Conservation (phyloP, 2,113 vertebrate species). For the Periophthalmus modestus region DNA sequence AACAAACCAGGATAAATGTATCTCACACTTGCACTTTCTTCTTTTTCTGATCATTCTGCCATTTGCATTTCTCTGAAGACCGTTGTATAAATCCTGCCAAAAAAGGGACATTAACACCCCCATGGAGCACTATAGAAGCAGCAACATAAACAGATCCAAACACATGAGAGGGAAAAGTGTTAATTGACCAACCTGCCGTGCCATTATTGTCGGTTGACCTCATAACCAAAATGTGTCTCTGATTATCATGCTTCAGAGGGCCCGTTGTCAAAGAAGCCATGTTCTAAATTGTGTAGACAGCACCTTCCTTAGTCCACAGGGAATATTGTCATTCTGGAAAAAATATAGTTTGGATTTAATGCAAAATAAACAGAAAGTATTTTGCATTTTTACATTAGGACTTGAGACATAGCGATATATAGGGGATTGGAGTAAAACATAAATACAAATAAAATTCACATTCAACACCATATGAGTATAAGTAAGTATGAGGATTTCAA, state of each 20-base stretch:
- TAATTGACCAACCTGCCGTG: constrained; percentile 70
- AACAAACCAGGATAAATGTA: constrained; percentile 30
- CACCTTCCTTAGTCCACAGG: constrained; percentile 55
- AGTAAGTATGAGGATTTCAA: too few species aligned
- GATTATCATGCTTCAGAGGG: constrained; percentile 64
- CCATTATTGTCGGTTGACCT: constrained; percentile 72
- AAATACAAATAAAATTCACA: too few species aligned
- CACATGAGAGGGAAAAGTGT: constrained; percentile 46
- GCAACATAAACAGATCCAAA: constrained; percentile 53
- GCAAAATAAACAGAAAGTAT: constrained; percentile 41
- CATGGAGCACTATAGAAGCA: constrained; percentile 29
- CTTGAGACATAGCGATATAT: neutral
- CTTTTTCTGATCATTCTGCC: constrained; percentile 39
- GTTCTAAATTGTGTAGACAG: constrained; percentile 66
- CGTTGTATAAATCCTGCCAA: constrained; percentile 24
- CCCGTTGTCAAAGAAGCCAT: constrained; percentile 58
- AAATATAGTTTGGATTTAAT: constrained; percentile 54
- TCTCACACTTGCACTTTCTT: constrained; percentile 33
- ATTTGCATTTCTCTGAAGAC: constrained; percentile 45
- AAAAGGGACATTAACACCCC: constrained; percentile 51
- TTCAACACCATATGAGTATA: too few species aligned
- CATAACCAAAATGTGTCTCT: constrained; percentile 70
- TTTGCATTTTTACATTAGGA: constrained; percentile 13
- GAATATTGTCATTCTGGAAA: constrained; percentile 52
- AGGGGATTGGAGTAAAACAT: too few species aligned